Base-by-base conservation (phyloP, 2,797 vertebrate species). In the Lepidocolaptes lacrymiger region DNA sequence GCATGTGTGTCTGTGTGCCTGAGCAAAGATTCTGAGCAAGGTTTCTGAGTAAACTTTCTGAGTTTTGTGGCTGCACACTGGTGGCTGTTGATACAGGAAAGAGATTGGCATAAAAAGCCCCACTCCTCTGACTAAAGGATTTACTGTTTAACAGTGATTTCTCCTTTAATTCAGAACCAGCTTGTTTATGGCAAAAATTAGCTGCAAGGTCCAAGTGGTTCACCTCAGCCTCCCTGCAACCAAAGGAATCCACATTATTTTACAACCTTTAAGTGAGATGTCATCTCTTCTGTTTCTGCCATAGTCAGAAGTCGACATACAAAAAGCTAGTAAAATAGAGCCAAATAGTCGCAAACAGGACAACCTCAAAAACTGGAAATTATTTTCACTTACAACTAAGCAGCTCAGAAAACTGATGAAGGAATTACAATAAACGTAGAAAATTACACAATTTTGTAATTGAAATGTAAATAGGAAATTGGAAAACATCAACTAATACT, bases 41-140 rank as follows among this genome's bases (percentile, higher is more conserved):
- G 27, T 62, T 24, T 43, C 36, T 10, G 23, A 69, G 56, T 44
- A 30, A 39, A 52, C 17, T 26, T 49, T 30, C 26, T 39, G 28
- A 52, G 46, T 52, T 59, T 34, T 59, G 46, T 24, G 7, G 27
- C 36, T 69, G 49, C 27, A 76, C 7, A 61, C 27, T 12, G 8
- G 41, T 36, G 22, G 30, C 14, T 54, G 1, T 0, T 0, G 0
- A 26, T 55, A 36, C 9, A 12, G 34, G 27, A 55, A 81, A 49
- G 48, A 68, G 27, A 75, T 17, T 10, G 18, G 18, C 36, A 63
- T 17, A 39, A 49, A 58, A 62, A 43, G 43, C 11, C 11, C 22
- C 15, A 11, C 15, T 49, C 14, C 16, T 8, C 15, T 6, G 6
- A 27, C 54, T 24, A 49, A 16, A 55, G 15, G 23, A 43, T 69